Base-by-base conservation (phyloP, 2,797 vertebrate species). In the Pogoniulus pusillus region DNA sequence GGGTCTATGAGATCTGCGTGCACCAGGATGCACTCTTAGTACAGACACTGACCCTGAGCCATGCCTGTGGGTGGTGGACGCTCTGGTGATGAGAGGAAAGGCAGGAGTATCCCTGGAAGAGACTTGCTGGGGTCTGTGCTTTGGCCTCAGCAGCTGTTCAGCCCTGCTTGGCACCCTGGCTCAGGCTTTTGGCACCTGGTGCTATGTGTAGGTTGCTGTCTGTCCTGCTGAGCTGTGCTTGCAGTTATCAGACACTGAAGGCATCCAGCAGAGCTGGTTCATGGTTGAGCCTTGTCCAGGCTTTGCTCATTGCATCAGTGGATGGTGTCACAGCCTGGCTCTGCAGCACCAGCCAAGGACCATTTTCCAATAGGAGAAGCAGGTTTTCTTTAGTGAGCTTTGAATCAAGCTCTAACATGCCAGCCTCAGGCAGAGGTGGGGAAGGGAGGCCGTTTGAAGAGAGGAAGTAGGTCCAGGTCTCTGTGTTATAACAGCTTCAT, bases 11-110 rank as follows among this genome's bases (percentile, higher is more conserved):
- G 62, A 22, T n/a, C 16, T 30, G 23, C 14, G 51, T 26, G 14
- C 24, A 8, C 47, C 8, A 5, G 2, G 17, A 15, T 10, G 68
- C 12, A 2, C 0, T 0, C 22, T 20, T n/a, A 2, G 2, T 6
- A 43, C 1, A 1, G 34, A 35, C 34, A 6, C 45, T 41, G 54
- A 26, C 10, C 37, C 35, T 27, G 39, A 32, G 19, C 16, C 9
- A 30, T 14, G 5, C 11, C 34, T 1, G 0, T 6, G 39, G 53
- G 54, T 30, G 10, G 53, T 3, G n/a, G 53, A n/a, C 68, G 27
- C 58, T 71, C 65, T 26, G 4, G n/a, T 16, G 32, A 23, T 9
- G 26, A 9, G 23, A 34, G 43, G 32, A 32, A 35, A 35, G 35
- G 47, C 8, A 9, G 3, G 12, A 14, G 13, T 29, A 2, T 16